Evolutionary conservation across 2,888 invertebrate genomes (phyloP).

Genomic region (Drosophila buzzatii): DNA sequence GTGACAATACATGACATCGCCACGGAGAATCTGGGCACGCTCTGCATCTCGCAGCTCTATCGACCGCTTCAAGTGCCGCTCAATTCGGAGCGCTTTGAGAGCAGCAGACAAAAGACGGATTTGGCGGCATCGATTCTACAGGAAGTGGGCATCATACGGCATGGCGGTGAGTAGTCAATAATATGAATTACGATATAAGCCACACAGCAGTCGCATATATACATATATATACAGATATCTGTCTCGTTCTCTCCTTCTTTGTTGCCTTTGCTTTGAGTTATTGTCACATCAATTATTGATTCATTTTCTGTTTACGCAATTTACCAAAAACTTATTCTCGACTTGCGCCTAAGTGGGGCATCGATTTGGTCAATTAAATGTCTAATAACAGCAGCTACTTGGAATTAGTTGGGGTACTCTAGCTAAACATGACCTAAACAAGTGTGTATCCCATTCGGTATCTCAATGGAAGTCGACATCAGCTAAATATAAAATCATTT

Average conservation of each 20-base stretch:
- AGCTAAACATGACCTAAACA: background rate
- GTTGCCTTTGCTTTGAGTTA: background rate
- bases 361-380: background rate
- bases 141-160: constrained; percentile 89
- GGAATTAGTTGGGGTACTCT: background rate
- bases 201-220: too few relatives aligned
- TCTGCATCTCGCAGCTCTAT: constrained; percentile 90
- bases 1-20: constrained; percentile 91
- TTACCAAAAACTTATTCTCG: constrained; percentile 20
- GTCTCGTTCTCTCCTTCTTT: background rate
- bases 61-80: constrained; percentile 89
- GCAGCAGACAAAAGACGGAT: constrained; percentile 92
- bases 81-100: constrained; percentile 90
- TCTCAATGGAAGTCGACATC: too few relatives aligned
- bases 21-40: constrained; percentile 89
- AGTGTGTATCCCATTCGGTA: background rate
- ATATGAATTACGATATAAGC: background rate
- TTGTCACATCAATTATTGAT: constrained; percentile 56
- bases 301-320: constrained; percentile 32
- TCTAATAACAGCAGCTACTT: background rate
- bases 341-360: background rate
- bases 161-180: constrained; percentile 86
- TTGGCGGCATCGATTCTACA: constrained; percentile 91
- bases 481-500: too few relatives aligned
- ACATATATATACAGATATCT: background rate